Evolutionary conservation across 2,797 vertebrate species (phyloP).

Genomic region (Tragelaphus oryx): DNA sequence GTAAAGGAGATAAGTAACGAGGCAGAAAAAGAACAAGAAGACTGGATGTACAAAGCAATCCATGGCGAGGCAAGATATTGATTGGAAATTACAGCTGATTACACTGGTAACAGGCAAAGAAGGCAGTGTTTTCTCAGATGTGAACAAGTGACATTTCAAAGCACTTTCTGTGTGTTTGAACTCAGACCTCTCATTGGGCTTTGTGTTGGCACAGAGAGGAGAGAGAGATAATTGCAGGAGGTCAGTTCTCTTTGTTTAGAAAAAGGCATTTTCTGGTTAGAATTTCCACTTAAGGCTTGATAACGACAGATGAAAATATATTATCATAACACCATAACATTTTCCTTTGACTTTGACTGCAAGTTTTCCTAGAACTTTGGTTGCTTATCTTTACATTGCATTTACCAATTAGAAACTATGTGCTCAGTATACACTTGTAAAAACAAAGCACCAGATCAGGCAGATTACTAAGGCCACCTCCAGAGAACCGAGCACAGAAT

Average conservation of each 20-base stretch:
- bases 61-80: conserved; percentile 62
- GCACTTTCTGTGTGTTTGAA: conserved; percentile 51
- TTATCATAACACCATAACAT: neutral
- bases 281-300: neutral
- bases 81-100: conserved; percentile 74
- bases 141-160: conserved; percentile 59
- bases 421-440: neutral
- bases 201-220: neutral
- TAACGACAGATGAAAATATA: neutral
- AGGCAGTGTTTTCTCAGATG: conserved; percentile 36
- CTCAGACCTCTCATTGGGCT: conserved; percentile 15
- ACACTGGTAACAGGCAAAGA: conserved; percentile 43
- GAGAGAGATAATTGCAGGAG: conserved; percentile 12
- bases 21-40: conserved; percentile 60
- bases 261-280: neutral
- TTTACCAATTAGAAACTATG: neutral
- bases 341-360: neutral
- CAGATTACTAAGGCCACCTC: neutral
- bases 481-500: neutral
- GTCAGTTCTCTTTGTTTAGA: conserved; percentile 25
- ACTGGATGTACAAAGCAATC: conserved; percentile 57
- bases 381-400: neutral
- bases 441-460: neutral
- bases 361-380: neutral
- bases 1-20: conserved; percentile 61